A percentile compares a stretch with the other conserved stretches of the same genome.
These are phyloP conservation scores for Nesogale talazaci DNA, from an alignment of 2,113 vertebrate genomes.

Conservation along the genomic window DNA sequence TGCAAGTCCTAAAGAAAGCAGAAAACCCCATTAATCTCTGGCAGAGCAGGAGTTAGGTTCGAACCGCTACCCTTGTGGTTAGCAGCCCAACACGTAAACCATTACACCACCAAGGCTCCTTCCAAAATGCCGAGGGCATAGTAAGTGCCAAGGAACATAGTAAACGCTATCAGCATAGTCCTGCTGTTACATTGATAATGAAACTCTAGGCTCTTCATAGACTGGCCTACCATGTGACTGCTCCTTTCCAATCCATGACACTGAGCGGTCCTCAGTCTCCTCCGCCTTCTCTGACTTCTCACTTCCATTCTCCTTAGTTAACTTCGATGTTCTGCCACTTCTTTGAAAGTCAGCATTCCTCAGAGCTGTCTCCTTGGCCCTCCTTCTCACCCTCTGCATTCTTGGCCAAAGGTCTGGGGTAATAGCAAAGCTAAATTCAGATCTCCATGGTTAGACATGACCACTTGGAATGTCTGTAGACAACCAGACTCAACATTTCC, in stretches of 20 bases:
- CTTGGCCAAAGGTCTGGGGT: not conserved
- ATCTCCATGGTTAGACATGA: not conserved
- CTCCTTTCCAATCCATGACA: not conserved
- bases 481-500: constrained; percentile 3
- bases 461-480: not conserved
- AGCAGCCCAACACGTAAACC: too few species aligned
- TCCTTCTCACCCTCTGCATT: not conserved
- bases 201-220: not conserved
- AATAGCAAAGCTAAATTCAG: constrained; percentile 49
- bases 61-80: too few species aligned
- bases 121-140: not conserved
- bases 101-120: too few species aligned
- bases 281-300: not conserved
- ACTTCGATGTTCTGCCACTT: constrained; percentile 21
- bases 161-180: not conserved
- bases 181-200: not conserved
- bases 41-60: too few species aligned
- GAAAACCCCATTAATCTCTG: too few species aligned
- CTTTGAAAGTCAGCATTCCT: constrained; percentile 10
- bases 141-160: not conserved
- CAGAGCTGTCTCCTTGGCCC: not conserved
- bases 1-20: too few species aligned
- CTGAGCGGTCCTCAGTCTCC: not conserved
- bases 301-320: not conserved
- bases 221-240: not conserved